Evolutionary conservation across 2,797 vertebrate species (phyloP).

Genomic region (Helicolenus hilgendorfi): DNA sequence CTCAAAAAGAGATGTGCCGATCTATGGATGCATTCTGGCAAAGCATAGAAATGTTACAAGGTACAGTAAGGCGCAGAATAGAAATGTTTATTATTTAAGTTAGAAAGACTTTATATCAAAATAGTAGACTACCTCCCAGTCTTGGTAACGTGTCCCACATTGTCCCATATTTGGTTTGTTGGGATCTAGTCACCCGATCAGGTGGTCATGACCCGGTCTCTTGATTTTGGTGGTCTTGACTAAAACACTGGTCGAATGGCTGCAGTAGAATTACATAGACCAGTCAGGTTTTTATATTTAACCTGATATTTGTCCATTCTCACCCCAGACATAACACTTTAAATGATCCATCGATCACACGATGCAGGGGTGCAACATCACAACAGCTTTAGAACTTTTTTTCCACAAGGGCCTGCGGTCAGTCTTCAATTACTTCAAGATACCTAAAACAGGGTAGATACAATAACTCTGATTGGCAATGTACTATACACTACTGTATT

Average conservation of each 20-base stretch:
- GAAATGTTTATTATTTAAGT: too few species aligned
- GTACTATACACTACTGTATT: background rate
- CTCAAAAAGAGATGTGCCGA: too few species aligned
- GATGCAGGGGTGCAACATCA: too few species aligned
- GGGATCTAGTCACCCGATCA: too few species aligned
- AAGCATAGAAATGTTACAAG: too few species aligned
- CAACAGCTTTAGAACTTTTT: background rate
- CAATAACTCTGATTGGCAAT: conserved; percentile 5
- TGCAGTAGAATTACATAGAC: background rate
- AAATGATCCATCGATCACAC: background rate
- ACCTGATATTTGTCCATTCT: background rate
- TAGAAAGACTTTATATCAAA: too few species aligned
- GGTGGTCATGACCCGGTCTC: background rate
- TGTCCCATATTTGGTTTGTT: too few species aligned
- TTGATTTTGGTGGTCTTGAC: background rate
- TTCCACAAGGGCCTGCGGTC: background rate
- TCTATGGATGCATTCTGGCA: too few species aligned
- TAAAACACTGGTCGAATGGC: background rate
- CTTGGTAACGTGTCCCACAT: too few species aligned
- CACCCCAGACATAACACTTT: background rate
- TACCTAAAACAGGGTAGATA: background rate
- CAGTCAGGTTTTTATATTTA: background rate
- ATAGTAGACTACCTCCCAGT: too few species aligned
- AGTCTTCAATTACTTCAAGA: background rate
- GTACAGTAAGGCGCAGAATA: too few species aligned